A percentile compares a stretch with the other conserved stretches of the same genome.
These are phyloP conservation scores for Cassiopea xamachana DNA, from an alignment of 30 jellyfish, hydroid and myxozoan genomes.

Conservation along the genomic window DNA sequence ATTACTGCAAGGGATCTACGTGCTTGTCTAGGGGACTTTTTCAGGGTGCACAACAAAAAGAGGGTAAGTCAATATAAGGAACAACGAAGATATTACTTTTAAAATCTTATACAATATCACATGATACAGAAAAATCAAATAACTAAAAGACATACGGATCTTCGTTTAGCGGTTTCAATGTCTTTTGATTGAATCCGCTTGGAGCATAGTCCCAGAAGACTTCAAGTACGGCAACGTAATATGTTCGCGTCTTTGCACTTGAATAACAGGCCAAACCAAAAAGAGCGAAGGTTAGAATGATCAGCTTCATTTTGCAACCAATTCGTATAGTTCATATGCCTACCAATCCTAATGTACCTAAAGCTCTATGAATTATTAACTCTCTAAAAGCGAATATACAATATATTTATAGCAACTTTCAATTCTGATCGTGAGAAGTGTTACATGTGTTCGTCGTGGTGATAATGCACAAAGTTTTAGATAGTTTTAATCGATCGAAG, in stretches of 20 bases:
- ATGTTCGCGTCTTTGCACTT: constrained; percentile 32
- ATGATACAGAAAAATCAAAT: no score
- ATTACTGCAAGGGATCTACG: no score
- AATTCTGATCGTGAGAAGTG: neutral
- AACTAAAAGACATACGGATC: constrained; percentile 65
- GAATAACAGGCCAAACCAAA: neutral
- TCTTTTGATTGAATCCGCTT: constrained; percentile 20
- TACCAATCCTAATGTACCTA: neutral
- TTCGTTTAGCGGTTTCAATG: constrained; percentile 5
- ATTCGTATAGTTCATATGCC: neutral
- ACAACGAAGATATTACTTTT: no score
- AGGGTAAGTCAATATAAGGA: no score
- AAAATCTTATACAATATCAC: no score
- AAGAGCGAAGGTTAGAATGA: neutral
- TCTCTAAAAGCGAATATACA: no score
- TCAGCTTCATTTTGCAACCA: neutral
- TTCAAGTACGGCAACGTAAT: constrained; percentile 59
- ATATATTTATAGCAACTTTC: no score
- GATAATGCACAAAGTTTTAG: neutral
- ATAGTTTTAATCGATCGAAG: no score
- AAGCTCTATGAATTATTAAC: no score
- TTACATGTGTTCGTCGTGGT: neutral
- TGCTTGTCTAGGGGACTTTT: no score
- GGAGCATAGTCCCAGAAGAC: constrained; percentile 73
- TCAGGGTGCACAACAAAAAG: no score